Conservation (phyloP, 2,113 vertebrate species). For the Dasyurus viverrinus region DNA sequence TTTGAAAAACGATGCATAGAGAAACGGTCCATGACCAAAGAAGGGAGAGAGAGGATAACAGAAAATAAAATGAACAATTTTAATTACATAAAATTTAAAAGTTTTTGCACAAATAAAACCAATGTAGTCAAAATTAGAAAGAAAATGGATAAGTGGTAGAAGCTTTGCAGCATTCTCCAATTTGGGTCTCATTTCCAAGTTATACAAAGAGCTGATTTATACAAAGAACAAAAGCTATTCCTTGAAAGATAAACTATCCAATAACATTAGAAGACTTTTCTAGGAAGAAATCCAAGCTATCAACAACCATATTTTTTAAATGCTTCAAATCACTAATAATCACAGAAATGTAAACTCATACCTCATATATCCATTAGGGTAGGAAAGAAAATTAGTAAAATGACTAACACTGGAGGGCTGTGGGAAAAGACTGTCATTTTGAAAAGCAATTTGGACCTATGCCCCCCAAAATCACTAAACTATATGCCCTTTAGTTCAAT, state of each 20-base stretch:
- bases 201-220: background rate
- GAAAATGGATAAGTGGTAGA: background rate
- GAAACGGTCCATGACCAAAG: background rate
- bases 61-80: background rate
- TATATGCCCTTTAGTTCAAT: background rate
- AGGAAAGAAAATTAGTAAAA: background rate
- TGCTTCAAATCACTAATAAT: background rate
- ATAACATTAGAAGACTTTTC: background rate
- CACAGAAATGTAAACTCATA: background rate
- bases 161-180: background rate
- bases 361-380: background rate
- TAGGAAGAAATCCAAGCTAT: background rate
- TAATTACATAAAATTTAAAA: background rate
- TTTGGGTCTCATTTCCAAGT: background rate
- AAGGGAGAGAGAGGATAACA: background rate
- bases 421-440: background rate
- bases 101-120: background rate
- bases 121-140: background rate
- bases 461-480: background rate
- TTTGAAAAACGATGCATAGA: background rate
- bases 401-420: background rate
- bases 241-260: background rate
- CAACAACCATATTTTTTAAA: background rate
- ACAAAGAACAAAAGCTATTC: background rate
- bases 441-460: background rate